These are phyloP conservation scores for Selene dorsalis DNA, from an alignment of 2,797 vertebrate genomes.

Conservation along the genomic window DNA sequence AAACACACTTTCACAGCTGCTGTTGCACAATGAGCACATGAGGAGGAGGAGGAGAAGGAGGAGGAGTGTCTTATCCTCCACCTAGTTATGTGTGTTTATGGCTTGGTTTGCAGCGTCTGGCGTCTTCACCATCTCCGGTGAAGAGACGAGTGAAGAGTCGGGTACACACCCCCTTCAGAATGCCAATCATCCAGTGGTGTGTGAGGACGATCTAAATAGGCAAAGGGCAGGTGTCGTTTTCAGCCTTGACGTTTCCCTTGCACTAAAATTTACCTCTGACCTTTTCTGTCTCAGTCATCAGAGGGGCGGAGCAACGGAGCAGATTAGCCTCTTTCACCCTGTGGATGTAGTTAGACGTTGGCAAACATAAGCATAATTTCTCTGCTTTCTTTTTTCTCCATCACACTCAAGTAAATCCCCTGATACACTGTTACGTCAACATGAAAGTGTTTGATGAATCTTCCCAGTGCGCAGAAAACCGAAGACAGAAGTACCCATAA, in stretches of 20 bases:
- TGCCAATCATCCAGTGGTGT: slow-evolving; percentile 71
- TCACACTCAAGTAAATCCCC: slow-evolving; percentile 43
- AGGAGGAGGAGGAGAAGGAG: no score
- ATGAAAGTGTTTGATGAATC: slow-evolving; percentile 30
- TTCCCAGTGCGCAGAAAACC: slow-evolving; percentile 6
- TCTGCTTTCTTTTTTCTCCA: slow-evolving; percentile 14
- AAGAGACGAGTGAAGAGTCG: not conserved
- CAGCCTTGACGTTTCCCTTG: slow-evolving; percentile 68
- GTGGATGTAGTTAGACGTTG: slow-evolving; percentile 13
- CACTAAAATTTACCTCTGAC: slow-evolving; percentile 80
- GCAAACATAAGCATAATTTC: slow-evolving; percentile 6
- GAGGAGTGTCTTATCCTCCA: no score
- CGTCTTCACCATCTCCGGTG: not conserved
- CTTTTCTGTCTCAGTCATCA: slow-evolving; percentile 75
- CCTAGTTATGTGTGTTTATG: not conserved
- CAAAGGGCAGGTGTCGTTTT: slow-evolving; percentile 85
- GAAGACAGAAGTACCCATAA: slow-evolving; percentile 30
- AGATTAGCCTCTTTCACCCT: slow-evolving; percentile 35
- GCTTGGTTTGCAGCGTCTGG: not conserved
- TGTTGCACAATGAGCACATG: slow-evolving; percentile 18
- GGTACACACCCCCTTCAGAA: slow-evolving; percentile 60
- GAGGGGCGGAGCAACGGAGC: slow-evolving; percentile 39
- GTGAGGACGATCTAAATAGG: slow-evolving; percentile 82
- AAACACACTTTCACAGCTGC: slow-evolving; percentile 2
- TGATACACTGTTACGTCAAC: slow-evolving; percentile 49